Percentiles rank a stretch among this genome's conserved stretches.
Conservation (phyloP, 2,888 invertebrate species). For the Keiferia lycopersicella region DNA sequence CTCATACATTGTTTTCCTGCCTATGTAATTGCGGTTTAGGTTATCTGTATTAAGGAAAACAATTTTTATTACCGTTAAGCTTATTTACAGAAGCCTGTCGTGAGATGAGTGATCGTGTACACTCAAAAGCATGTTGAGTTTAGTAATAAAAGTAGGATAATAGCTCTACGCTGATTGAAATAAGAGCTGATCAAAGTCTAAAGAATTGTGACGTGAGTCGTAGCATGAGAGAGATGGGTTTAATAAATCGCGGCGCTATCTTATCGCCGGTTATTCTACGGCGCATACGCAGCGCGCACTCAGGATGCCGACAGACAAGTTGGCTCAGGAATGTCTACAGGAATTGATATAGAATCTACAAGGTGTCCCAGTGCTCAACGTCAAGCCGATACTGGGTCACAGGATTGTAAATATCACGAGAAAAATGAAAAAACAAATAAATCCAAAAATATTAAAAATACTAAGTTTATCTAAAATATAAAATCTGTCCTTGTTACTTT, state of each 20-base stretch:
- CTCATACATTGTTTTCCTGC: background rate
- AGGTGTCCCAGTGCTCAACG: no score
- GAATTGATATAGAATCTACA: no score
- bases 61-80: background rate
- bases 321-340: background rate
- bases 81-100: slow-evolving; percentile 33
- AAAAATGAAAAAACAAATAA: no score
- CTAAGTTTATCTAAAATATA: no score
- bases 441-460: no score
- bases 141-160: background rate
- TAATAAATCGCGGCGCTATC: slow-evolving; percentile 40
- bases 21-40: background rate
- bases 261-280: no score
- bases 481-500: no score
- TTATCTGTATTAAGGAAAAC: slow-evolving; percentile 3
- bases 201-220: background rate
- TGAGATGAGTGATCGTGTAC: slow-evolving; percentile 40
- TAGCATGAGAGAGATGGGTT: slow-evolving; percentile 31
- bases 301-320: slow-evolving; percentile 36
- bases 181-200: slow-evolving; percentile 6
- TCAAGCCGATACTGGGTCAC: no score
- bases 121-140: slow-evolving; percentile 23
- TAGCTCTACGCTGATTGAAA: background rate
- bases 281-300: slow-evolving; percentile 36
- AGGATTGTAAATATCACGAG: no score